Percentiles rank a stretch among this genome's conserved stretches.
These are phyloP conservation scores for Oophaga sylvatica DNA, from an alignment of 2,797 vertebrate species.

Conservation along the genomic window DNA sequence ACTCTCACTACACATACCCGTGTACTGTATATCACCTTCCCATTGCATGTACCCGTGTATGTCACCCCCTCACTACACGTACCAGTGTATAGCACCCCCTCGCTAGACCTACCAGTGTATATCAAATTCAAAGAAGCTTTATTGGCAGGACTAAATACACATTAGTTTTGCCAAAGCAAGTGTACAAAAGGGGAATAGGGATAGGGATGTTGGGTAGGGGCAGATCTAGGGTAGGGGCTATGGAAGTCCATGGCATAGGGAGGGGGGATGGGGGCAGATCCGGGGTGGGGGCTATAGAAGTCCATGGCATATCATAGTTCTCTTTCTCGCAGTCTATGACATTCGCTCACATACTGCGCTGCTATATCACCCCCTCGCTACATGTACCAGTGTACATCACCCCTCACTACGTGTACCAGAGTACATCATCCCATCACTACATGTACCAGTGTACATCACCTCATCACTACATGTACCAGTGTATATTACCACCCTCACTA, in stretches of 20 bases:
- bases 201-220: no score
- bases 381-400: not conserved
- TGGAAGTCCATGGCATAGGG: no score
- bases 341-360: no score
- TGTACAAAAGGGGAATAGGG: no score
- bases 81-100: not conserved
- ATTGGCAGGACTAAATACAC: no score
- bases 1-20: not conserved
- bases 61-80: not conserved
- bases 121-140: not conserved
- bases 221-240: no score
- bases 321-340: no score
- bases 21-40: not conserved
- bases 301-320: no score
- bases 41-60: not conserved
- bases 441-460: not conserved
- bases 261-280: no score
- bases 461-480: not conserved
- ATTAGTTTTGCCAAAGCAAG: no score
- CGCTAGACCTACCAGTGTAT: not conserved
- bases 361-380: not conserved
- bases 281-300: no score
- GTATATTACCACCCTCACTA: not conserved
- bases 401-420: not conserved
- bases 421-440: not conserved